Base-by-base conservation (phyloP, 2,113 vertebrate species). In the Petroica traversi region DNA sequence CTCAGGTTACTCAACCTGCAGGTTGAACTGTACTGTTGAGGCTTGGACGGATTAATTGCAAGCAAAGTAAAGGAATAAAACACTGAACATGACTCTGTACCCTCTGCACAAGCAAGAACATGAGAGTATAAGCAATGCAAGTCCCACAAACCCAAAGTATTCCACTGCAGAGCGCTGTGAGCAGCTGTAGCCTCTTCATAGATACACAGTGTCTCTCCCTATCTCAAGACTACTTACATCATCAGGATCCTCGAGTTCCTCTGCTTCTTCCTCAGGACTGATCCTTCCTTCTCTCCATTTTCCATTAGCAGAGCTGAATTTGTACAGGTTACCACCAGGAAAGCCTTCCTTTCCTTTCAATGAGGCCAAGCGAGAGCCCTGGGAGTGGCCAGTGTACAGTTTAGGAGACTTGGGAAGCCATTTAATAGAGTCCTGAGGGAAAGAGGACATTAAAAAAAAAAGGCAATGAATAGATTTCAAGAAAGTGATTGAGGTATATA, bases 391-490 rank as follows among this genome's bases (percentile, higher is more conserved):
- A 78, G 92, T 84, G 73, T 96, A 91, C 92, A 95, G 97, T 87
- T 95, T 93, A 78, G 95, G 97, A 95, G 96, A 95, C 85, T 98
- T 98, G 88, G 88, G 95, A 92, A 97, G 95, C 97, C 95, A 96
- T 34, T 96, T 98, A 82, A 94, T 17, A 34, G 95, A 73, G 25
- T 84, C 96, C 96, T 97, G 68, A 86, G 67, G 67, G 51, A 74
- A 92, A 95, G 24, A 94, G 5, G 33, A 94, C 14, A 88, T 66
- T 33, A 23, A 45, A 20, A 41, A 49, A 49, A 26, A 67, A 1
- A 38, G 12, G 8, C 61, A 79, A 72, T 77, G 0, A 91, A 83
- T 10, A 72, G 69, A 86, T 85, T 90, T 95, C 67, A 57, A 74
- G 63, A 51, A 83, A 83, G n/a, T 9, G 2, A 41, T 18, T 45